Evolutionary conservation across 2,888 invertebrate species (phyloP), one percentile per base, ranked within the genome.

Genomic region (Caenorhabditis panamensis): DNA sequence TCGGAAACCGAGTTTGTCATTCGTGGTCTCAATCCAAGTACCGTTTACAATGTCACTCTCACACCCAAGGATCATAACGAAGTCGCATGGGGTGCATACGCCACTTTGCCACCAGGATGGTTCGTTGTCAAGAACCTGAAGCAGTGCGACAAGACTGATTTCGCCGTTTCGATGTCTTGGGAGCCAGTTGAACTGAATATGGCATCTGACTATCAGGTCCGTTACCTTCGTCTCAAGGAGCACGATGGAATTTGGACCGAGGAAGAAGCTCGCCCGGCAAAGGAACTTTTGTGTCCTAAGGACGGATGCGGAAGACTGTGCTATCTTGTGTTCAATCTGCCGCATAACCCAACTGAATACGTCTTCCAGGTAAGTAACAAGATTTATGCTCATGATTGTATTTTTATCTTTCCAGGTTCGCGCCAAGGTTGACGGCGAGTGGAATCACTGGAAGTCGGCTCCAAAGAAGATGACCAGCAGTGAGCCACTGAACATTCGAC

Each of bases 41-140:
- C 89, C 22, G 87, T 89, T 28, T 91, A 91, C 87, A 91, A 91
- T 71, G 90, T 91, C 20, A 89, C 90, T 4, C 77, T 90, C 36
- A 77, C 69, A 18, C 87, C 88, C 26, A 87, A 86, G 54, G 89
- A 87, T 64, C 88, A 88, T 56, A 86, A 86, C 64, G 87, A 87
- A 47, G 76, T 75, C 13, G 91, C 91, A 16, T 91, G 90, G 89
- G 91, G 90, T 44, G 90, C 87, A 13, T 91, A 89, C 71, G 88
- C 91, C 36, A 91, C 91, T 4, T 86, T 91, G 61, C 91, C 91
- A 18, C 89, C 89, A 26, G 90, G 91, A 24, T 90, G 90, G 88
- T 90, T 89, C 81, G 79, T 88, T 41, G 90, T 90, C 56, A 84
- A 85, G 71, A 89, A 91, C 73, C 82, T 91, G 47, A 86, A 87